Evolutionary conservation across 2,888 invertebrate species (phyloP).

Genomic region (Caenorhabditis macrosperma): DNA sequence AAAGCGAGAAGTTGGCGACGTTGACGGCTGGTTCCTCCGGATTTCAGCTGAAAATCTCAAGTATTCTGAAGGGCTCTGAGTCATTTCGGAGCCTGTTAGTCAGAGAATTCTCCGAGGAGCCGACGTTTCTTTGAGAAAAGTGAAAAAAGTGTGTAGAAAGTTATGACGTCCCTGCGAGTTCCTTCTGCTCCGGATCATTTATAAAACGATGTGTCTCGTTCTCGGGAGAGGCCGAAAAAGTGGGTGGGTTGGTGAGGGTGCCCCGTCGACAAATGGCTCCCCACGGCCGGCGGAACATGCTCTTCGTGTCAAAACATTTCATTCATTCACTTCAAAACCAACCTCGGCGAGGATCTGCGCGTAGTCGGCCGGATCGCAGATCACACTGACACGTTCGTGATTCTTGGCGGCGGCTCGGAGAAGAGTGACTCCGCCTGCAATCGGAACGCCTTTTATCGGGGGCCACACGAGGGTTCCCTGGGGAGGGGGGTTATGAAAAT

Average conservation of each 20-base stretch:
- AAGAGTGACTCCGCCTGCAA: conserved; percentile 88
- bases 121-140: background rate
- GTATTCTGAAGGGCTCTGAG: background rate
- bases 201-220: conserved; percentile 19
- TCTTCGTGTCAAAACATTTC: conserved; percentile 50
- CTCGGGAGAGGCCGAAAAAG: conserved; percentile 34
- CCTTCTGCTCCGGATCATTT: conserved; percentile 26
- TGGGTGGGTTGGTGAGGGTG: conserved; percentile 2
- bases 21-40: conserved; percentile 81
- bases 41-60: conserved; percentile 82
- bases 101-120: conserved; percentile 28
- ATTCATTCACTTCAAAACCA: conserved; percentile 29
- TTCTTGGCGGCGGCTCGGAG: conserved; percentile 97
- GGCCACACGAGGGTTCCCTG: conserved; percentile 25
- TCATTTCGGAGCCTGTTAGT: background rate
- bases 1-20: conserved; percentile 85
- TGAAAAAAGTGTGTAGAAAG: conserved; percentile 38
- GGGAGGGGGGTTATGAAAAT: conserved; percentile 23
- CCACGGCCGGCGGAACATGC: conserved; percentile 21
- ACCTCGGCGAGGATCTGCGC: conserved; percentile 79
- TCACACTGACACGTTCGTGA: conserved; percentile 92
- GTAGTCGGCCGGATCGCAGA: conserved; percentile 94
- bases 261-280: conserved; percentile 45
- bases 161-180: conserved; percentile 44
- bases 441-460: background rate